Evolutionary conservation across 2,888 invertebrate species (phyloP), one percentile per base, ranked within the genome.

Genomic region (Ommatoiulus sabulosus): DNA sequence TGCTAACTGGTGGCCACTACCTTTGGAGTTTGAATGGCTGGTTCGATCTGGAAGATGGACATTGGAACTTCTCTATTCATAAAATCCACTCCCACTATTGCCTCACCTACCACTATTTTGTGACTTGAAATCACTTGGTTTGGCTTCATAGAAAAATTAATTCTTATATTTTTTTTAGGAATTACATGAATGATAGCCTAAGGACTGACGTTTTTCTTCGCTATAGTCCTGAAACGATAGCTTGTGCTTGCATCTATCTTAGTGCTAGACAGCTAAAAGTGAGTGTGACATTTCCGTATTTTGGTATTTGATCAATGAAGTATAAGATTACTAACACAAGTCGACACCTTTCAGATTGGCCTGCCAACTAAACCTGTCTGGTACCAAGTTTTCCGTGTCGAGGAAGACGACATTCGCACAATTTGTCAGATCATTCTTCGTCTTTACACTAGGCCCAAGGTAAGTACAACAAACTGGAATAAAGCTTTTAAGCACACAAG

Each of bases 141-240:
- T 24, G 72, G 0, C 24, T 72, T 72, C 10, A 24, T 20, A 24
- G 24, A 24, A 72, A 20, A 8, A 20, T 63, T 24, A 24, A 72
- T 24, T 24, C 7, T 52, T 52, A 17, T 20, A 24, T 10, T 20
- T 24, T 52, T 91, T 92, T 7, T 91, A 95, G 95, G 95, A 99
- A 99, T 93, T 99, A 99, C 93, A 99, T 99, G 99, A 99, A 99
- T 93, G 99, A 99, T 94, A 97, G 99, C 0, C 93, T 99, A 87
- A 94, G 99, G 57, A 98, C 99, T 0, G 98, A 99, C 93, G 98
- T 98, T 0, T 99, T 99, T 93, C 96, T 99, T 92, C 95, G 98
- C 86, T 98, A 97, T 92, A 96, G 96, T 89, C 99, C 99, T 0
- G 99, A 99, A 93, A 97, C 98, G 0, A 98, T 99, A 89, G 99